A percentile compares a stretch with the other conserved stretches of the same genome.
Conservation (phyloP, 2,797 vertebrate genomes). For the Lutjanus argentimaculatus region DNA sequence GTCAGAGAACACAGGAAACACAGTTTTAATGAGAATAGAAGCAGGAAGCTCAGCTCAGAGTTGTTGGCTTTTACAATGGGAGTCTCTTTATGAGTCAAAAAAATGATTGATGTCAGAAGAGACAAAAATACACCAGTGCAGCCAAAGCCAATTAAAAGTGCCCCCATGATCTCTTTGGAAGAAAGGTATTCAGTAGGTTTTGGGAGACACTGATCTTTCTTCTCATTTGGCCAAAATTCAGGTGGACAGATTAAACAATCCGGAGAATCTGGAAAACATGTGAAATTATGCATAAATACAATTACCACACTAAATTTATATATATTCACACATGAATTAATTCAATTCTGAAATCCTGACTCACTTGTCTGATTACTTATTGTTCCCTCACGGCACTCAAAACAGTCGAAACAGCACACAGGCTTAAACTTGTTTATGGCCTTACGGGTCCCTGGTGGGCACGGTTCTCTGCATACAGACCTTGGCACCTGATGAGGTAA, state of each 20-base stretch:
- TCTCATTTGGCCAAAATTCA: slow-evolving; percentile 79
- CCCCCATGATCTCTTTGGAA: slow-evolving; percentile 79
- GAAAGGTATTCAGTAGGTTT: slow-evolving; percentile 82
- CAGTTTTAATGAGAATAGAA: slow-evolving; percentile 78
- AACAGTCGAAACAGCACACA: no score
- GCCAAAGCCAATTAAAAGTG: slow-evolving; percentile 70
- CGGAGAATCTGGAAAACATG: slow-evolving; percentile 70
- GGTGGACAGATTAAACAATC: slow-evolving; percentile 72
- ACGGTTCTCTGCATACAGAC: no score
- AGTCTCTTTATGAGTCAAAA: slow-evolving; percentile 72
- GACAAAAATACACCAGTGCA: slow-evolving; percentile 74
- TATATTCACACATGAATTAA: no score
- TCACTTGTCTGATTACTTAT: no score
- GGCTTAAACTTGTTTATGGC: no score
- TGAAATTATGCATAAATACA: not conserved
- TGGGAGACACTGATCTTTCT: slow-evolving; percentile 70
- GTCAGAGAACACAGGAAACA: slow-evolving; percentile 80
- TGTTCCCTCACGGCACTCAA: no score
- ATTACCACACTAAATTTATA: no score
- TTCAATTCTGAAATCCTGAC: no score
- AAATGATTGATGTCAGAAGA: slow-evolving; percentile 64
- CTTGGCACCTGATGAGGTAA: no score
- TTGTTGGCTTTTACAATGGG: slow-evolving; percentile 78
- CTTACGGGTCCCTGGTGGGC: no score
- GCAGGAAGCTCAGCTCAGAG: slow-evolving; percentile 79